These are phyloP conservation scores for Mythimna albipuncta DNA, from an alignment of 2,888 invertebrate species.

Conservation along the genomic window DNA sequence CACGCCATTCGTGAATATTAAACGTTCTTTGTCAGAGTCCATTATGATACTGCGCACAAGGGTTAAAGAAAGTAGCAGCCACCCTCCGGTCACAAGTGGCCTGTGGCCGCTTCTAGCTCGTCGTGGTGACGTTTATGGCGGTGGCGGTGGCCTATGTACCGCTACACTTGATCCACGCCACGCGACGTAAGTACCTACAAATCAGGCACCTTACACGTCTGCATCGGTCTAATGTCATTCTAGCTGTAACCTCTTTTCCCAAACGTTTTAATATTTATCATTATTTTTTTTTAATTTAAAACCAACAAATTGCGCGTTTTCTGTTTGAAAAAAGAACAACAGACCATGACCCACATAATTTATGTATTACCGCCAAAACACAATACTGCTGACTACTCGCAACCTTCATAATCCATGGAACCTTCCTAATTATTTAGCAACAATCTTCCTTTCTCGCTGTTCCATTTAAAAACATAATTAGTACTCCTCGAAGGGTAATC, in stretches of 20 bases:
- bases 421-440: slow-evolving; percentile 58
- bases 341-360: background rate
- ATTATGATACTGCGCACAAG: too few species aligned
- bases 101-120: too few species aligned
- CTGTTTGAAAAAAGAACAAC: slow-evolving; percentile 14
- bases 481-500: slow-evolving; percentile 71
- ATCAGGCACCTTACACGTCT: too few species aligned
- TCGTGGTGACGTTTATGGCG: too few species aligned
- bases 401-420: slow-evolving; percentile 32
- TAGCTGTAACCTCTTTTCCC: background rate
- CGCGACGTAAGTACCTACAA: too few species aligned
- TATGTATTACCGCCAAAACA: slow-evolving; percentile 20
- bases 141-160: too few species aligned
- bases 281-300: background rate
- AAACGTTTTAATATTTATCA: background rate
- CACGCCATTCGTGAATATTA: too few species aligned
- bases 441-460: slow-evolving; percentile 62
- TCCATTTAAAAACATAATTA: slow-evolving; percentile 73
- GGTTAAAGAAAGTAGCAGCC: too few species aligned
- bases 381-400: slow-evolving; percentile 19
- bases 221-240: too few species aligned
- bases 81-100: too few species aligned
- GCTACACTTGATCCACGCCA: too few species aligned
- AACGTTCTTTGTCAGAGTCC: too few species aligned
- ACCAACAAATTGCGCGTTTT: background rate